phyloP scores from a whole-genome alignment of 2,797 vertebrate genomes.

The Uromys caudimaculatus region DNA sequence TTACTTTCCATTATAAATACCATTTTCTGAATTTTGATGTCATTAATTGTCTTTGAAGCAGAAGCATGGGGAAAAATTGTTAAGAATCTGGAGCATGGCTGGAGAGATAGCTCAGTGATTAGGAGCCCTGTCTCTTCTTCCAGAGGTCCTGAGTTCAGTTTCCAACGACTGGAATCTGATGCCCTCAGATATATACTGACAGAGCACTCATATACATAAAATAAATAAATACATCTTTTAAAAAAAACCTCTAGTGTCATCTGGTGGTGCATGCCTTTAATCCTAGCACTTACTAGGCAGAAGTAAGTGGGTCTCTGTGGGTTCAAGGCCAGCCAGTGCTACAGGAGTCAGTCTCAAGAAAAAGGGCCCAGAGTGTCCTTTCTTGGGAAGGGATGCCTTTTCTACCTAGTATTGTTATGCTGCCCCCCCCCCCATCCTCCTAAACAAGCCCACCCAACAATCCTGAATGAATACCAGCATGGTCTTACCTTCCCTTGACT shows the following conservation, averaged over 20 bases:
- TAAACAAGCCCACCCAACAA: neutral
- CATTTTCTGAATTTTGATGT: constrained; percentile 46
- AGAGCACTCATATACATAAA: neutral
- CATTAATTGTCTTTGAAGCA: neutral
- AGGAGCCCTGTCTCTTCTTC: neutral
- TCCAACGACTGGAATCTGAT: neutral
- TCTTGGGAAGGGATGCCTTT: neutral
- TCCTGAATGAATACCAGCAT: neutral
- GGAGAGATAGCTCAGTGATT: neutral
- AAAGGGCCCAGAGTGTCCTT: neutral
- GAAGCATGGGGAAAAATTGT: neutral
- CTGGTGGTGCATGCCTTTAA: neutral
- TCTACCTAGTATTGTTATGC: neutral
- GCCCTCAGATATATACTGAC: neutral
- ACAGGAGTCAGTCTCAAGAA: neutral
- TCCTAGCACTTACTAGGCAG: neutral
- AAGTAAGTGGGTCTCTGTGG: neutral
- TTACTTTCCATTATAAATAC: neutral
- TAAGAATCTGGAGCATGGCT: neutral
- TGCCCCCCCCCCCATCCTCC: neutral
- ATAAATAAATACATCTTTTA: neutral
- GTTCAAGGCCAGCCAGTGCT: neutral
- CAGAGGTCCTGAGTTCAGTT: neutral
- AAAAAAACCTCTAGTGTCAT: neutral
- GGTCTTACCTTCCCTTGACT: neutral